A percentile compares a stretch with the other conserved stretches of the same genome.
phyloP scores from a whole-genome alignment of 2,113 vertebrate species.

The Amphiprion percula region DNA sequence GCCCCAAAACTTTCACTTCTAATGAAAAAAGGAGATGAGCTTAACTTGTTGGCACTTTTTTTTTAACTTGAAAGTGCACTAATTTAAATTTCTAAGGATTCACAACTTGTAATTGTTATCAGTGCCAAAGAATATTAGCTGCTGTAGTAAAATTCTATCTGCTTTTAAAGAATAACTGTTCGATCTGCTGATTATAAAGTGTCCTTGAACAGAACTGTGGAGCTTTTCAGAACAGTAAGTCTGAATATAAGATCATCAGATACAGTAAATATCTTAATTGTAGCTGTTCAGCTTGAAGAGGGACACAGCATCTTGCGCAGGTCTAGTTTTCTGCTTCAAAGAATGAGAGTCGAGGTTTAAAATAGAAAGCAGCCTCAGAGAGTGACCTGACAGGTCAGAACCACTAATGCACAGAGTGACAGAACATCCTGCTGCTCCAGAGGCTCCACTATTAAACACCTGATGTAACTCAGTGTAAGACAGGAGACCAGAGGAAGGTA shows the following conservation, averaged over 20 bases:
- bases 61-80: too few relatives aligned
- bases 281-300: not conserved
- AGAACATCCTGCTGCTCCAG: conserved; percentile 30
- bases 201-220: too few relatives aligned
- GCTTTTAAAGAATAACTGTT: too few relatives aligned
- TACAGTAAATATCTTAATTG: not conserved
- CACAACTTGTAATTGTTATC: too few relatives aligned
- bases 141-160: too few relatives aligned
- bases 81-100: too few relatives aligned
- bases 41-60: too few relatives aligned
- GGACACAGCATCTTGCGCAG: not conserved
- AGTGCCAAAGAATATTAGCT: too few relatives aligned
- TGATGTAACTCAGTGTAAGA: conserved; percentile 46
- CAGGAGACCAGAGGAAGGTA: not conserved
- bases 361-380: conserved; percentile 43
- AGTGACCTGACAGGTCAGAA: conserved; percentile 6
- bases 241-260: not conserved
- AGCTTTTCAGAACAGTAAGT: not conserved
- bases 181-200: too few relatives aligned
- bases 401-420: conserved; percentile 9
- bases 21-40: too few relatives aligned
- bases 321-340: conserved; percentile 13
- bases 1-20: too few relatives aligned
- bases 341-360: conserved; percentile 35
- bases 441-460: not conserved